A percentile compares a stretch with the other conserved stretches of the same genome.
These are phyloP conservation scores for Xerus inauris DNA, from an alignment of 2,113 vertebrate genomes.

Conservation along the genomic window DNA sequence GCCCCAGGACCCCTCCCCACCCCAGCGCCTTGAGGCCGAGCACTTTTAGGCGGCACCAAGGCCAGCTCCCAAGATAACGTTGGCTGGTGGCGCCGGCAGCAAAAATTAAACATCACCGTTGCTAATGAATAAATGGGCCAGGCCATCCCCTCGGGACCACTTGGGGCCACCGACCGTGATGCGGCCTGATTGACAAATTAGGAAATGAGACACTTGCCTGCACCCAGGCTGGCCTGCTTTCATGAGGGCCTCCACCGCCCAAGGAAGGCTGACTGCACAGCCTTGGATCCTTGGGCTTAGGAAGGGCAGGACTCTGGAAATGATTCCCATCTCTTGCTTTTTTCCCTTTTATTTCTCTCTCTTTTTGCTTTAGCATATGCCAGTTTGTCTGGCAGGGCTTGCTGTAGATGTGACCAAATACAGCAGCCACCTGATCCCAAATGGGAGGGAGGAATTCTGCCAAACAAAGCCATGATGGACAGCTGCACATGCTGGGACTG, in stretches of 20 bases:
- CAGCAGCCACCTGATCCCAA: not conserved
- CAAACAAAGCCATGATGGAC: not conserved
- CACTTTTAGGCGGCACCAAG: not conserved
- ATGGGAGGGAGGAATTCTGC: not conserved
- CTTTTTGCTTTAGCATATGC: not conserved
- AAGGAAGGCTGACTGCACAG: not conserved
- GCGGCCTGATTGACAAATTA: not conserved
- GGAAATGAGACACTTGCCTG: not conserved
- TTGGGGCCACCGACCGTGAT: not conserved
- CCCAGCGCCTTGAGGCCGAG: not conserved
- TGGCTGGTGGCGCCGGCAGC: not conserved
- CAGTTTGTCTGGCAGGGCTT: not conserved
- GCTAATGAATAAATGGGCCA: constrained; percentile 23
- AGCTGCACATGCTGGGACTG: not conserved
- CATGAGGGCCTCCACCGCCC: not conserved
- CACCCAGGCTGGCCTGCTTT: rapidly evolving
- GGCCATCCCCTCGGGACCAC: not conserved
- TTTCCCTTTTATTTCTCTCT: too few species aligned
- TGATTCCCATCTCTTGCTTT: not conserved
- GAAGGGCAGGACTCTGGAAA: not conserved
- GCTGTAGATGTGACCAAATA: not conserved
- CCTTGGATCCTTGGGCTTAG: rapidly evolving
- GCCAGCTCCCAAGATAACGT: constrained; percentile 60
- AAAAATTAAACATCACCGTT: constrained; percentile 19
- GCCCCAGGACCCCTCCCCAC: not conserved